Evolutionary conservation across 2,797 vertebrate species (phyloP).

Genomic region (Pangasius djambal): DNA sequence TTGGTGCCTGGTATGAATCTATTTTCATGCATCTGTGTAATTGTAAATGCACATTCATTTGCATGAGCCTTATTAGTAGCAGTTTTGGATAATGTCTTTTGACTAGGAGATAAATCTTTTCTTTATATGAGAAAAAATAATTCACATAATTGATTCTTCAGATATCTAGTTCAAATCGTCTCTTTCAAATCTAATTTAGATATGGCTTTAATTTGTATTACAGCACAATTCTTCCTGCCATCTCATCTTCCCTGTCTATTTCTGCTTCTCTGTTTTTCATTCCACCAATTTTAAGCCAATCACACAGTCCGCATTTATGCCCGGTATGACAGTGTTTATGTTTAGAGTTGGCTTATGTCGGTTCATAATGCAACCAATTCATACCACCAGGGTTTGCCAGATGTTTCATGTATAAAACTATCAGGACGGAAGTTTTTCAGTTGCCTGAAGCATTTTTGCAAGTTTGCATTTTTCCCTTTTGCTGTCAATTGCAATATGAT

Average conservation of each 20-base stretch:
- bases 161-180: too few species aligned
- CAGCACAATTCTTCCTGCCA: not conserved
- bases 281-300: not conserved
- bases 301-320: slow-evolving; percentile 2
- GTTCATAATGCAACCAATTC: not conserved
- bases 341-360: not conserved
- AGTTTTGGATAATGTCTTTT: not conserved
- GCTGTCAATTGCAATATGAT: not conserved
- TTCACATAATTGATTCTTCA: not conserved
- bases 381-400: not conserved
- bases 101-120: not conserved
- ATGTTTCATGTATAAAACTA: not conserved
- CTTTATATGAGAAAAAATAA: not conserved
- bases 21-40: not conserved
- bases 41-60: not conserved
- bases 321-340: not conserved
- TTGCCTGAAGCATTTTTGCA: not conserved
- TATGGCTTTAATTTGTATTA: not conserved
- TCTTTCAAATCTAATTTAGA: not conserved
- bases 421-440: not conserved
- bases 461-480: not conserved
- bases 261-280: not conserved
- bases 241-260: not conserved
- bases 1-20: not conserved
- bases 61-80: not conserved